phyloP scores from a whole-genome alignment of 2,888 invertebrate genomes.

The Agrochola lychnidis region DNA sequence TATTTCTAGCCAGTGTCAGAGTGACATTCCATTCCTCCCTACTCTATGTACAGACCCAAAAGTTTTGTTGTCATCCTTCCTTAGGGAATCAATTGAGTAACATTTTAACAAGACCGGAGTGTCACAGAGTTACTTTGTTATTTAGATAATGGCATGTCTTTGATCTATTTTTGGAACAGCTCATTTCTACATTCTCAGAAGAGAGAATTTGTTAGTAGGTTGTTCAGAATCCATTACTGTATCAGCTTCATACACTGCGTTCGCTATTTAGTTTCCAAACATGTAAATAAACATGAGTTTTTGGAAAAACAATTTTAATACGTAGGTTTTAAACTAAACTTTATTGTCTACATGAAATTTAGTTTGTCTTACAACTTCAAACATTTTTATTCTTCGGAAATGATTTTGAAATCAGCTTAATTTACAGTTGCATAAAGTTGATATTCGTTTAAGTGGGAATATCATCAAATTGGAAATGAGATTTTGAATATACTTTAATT shows the following conservation, averaged over 20 bases:
- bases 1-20: not conserved
- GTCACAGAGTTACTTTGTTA: slow-evolving; percentile 26
- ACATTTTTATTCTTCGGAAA: not conserved
- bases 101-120: slow-evolving; percentile 14
- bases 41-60: slow-evolving; percentile 39
- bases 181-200: not conserved
- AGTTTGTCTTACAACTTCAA: not conserved
- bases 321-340: too few species aligned
- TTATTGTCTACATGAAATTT: too few species aligned
- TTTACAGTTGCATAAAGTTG: too few species aligned
- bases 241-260: not conserved
- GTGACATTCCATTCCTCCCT: slow-evolving; percentile 24
- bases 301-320: not conserved
- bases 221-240: not conserved
- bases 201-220: not conserved
- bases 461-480: not conserved
- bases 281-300: not conserved
- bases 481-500: not conserved
- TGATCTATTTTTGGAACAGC: slow-evolving; percentile 22
- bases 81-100: slow-evolving; percentile 40
- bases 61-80: slow-evolving; percentile 50
- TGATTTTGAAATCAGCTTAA: not conserved
- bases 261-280: not conserved
- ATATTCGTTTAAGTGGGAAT: not conserved
- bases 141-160: slow-evolving; percentile 27